These are phyloP conservation scores for Bufotes viridis DNA, from an alignment of 2,797 vertebrate species.

Conservation along the genomic window DNA sequence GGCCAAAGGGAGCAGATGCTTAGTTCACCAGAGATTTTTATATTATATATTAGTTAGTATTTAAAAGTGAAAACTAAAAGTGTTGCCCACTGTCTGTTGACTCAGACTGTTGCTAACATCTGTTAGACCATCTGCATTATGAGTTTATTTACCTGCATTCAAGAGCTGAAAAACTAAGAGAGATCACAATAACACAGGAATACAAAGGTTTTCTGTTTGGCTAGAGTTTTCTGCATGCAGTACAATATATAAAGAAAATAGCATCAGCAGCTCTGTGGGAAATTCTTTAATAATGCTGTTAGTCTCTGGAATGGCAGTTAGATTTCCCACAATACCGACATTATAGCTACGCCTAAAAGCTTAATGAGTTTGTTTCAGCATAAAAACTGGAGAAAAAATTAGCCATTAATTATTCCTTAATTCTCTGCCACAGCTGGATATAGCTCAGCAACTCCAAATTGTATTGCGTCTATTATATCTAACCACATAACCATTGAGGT, in stretches of 20 bases:
- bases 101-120: slow-evolving; percentile 97
- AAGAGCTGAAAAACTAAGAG: slow-evolving; percentile 93
- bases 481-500: slow-evolving; percentile 18
- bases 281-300: slow-evolving; percentile 89
- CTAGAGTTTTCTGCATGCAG: slow-evolving; percentile 92
- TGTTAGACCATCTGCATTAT: slow-evolving; percentile 99
- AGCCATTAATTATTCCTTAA: slow-evolving; percentile 85
- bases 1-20: slow-evolving; percentile 91
- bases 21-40: slow-evolving; percentile 84
- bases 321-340: slow-evolving; percentile 93
- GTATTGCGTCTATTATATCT: slow-evolving; percentile 84
- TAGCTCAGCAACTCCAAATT: slow-evolving; percentile 83
- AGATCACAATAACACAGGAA: slow-evolving; percentile 93
- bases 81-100: slow-evolving; percentile 91
- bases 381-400: slow-evolving; percentile 84
- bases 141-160: slow-evolving; percentile 99
- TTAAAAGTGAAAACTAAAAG: slow-evolving; percentile 88
- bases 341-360: slow-evolving; percentile 90
- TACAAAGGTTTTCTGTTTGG: slow-evolving; percentile 98
- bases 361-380: slow-evolving; percentile 93
- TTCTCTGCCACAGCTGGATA: slow-evolving; percentile 85
- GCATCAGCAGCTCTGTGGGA: slow-evolving; percentile 99
- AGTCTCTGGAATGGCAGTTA: slow-evolving; percentile 93
- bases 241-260: slow-evolving; percentile 99
- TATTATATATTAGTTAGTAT: slow-evolving; percentile 92